phyloP scores from a whole-genome alignment of 2,797 vertebrate genomes.

The Eulemur mongoz region DNA sequence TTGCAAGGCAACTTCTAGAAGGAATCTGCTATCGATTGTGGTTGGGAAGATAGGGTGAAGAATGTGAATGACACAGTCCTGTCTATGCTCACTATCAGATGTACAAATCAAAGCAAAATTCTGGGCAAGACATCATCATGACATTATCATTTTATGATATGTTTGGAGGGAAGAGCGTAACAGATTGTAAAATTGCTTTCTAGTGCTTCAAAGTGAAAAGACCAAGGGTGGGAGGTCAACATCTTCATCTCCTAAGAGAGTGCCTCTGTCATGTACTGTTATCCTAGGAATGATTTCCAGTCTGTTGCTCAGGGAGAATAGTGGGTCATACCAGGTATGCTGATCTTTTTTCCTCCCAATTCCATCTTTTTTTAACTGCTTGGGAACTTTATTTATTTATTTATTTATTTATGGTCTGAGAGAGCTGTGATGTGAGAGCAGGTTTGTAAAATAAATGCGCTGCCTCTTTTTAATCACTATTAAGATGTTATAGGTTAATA shows the following conservation, averaged over 20 bases:
- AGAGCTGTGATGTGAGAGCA: not conserved
- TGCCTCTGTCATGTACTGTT: not conserved
- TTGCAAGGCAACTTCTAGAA: not conserved
- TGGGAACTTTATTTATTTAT: not conserved
- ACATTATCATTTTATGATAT: not conserved
- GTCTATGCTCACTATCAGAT: not conserved
- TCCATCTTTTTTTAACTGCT: not conserved
- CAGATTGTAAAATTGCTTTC: not conserved
- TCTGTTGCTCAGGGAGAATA: not conserved
- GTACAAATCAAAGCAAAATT: not conserved
- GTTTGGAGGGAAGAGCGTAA: not conserved
- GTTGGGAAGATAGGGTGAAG: not conserved
- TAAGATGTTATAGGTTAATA: constrained; percentile 19
- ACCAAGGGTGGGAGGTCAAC: not conserved
- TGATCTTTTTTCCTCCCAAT: not conserved
- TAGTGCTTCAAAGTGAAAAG: not conserved
- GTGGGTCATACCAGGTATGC: not conserved
- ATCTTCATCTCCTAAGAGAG: not conserved
- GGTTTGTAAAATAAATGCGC: not conserved
- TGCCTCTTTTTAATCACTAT: not conserved
- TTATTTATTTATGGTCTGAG: not conserved
- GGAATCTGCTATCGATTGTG: not conserved
- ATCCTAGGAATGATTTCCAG: not conserved
- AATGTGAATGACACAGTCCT: not conserved
- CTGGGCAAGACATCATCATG: not conserved